Evolutionary conservation across 2,888 invertebrate species (phyloP).

Genomic region (Gibbula magus): DNA sequence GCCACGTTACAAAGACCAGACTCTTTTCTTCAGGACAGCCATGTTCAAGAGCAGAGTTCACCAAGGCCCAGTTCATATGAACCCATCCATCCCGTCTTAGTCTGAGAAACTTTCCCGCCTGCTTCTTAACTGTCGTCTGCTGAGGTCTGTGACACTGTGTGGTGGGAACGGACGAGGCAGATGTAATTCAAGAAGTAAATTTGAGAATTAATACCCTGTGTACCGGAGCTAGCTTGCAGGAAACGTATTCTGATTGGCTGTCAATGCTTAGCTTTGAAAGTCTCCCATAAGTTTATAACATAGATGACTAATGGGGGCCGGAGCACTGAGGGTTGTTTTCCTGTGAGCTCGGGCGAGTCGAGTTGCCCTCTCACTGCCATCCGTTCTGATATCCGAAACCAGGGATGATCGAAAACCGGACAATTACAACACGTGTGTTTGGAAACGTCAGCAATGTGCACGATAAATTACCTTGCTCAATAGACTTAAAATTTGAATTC

Average conservation of each 20-base stretch:
- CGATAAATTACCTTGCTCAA: no score
- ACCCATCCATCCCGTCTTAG: neutral
- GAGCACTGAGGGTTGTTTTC: neutral
- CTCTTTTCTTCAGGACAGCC: neutral
- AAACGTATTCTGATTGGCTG: constrained; percentile 31
- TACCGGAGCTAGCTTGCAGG: constrained; percentile 12
- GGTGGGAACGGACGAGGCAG: constrained; percentile 1
- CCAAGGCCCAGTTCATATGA: no score
- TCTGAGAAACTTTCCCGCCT: neutral
- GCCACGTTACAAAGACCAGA: neutral
- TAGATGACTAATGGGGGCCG: constrained; percentile 21
- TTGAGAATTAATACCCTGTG: constrained; percentile 29
- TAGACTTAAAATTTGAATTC: no score
- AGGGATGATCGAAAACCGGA: constrained; percentile 11
- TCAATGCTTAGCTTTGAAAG: constrained; percentile 25
- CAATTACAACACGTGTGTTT: neutral
- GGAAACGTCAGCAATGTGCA: no score
- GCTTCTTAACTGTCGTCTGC: neutral
- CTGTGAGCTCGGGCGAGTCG: constrained; percentile 14
- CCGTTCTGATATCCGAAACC: constrained; percentile 7
- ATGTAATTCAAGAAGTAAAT: constrained; percentile 31
- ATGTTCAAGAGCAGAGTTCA: no score
- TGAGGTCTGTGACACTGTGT: neutral
- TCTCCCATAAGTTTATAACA: constrained; percentile 28
- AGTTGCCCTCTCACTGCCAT: neutral